A percentile compares a stretch with the other conserved stretches of the same genome.
Conservation (phyloP, 2,888 invertebrate genomes). For the Flexamia atlantica region DNA sequence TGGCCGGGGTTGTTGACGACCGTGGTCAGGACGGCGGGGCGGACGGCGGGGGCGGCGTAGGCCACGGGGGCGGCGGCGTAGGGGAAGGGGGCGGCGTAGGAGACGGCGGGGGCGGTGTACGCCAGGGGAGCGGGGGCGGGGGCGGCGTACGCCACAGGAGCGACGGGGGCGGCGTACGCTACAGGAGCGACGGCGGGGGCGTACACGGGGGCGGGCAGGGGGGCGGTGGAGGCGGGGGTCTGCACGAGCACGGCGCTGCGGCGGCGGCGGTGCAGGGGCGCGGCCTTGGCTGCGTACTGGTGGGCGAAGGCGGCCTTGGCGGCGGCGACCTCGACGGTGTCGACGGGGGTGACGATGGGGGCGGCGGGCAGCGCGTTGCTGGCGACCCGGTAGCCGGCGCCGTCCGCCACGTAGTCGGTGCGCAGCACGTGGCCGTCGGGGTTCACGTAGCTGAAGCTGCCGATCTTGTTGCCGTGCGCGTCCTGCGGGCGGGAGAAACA, state of each 20-base stretch:
- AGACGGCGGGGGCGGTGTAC: slow-evolving; percentile 63
- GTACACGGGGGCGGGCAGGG: slow-evolving; percentile 68
- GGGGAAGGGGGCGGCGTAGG: slow-evolving; percentile 66
- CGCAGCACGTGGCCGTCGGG: slow-evolving; percentile 75
- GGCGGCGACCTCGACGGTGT: slow-evolving; percentile 73
- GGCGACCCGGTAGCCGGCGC: slow-evolving; percentile 74
- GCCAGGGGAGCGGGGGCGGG: slow-evolving; percentile 64
- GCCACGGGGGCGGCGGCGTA: slow-evolving; percentile 73
- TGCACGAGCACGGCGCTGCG: slow-evolving; percentile 67
- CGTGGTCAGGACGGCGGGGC: slow-evolving; percentile 73
- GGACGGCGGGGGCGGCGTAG: slow-evolving; percentile 71
- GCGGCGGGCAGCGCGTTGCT: slow-evolving; percentile 74
- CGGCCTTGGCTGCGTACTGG: slow-evolving; percentile 70
- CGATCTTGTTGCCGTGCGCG: slow-evolving; percentile 74
- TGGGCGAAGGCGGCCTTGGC: slow-evolving; percentile 75
- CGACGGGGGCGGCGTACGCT: slow-evolving; percentile 62
- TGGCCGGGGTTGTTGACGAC: slow-evolving; percentile 75
- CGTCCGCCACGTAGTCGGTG: slow-evolving; percentile 75
- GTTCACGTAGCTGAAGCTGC: slow-evolving; percentile 75
- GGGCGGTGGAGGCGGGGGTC: slow-evolving; percentile 67
- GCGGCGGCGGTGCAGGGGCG: slow-evolving; percentile 64
- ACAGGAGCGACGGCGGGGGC: slow-evolving; percentile 67
- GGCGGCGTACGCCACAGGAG: slow-evolving; percentile 64
- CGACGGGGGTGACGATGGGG: slow-evolving; percentile 69
- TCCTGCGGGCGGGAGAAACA: too few species aligned